Conservation (phyloP, 1,140 invertebrate genomes). For the Hyposmocoma kahamanoa region DNA sequence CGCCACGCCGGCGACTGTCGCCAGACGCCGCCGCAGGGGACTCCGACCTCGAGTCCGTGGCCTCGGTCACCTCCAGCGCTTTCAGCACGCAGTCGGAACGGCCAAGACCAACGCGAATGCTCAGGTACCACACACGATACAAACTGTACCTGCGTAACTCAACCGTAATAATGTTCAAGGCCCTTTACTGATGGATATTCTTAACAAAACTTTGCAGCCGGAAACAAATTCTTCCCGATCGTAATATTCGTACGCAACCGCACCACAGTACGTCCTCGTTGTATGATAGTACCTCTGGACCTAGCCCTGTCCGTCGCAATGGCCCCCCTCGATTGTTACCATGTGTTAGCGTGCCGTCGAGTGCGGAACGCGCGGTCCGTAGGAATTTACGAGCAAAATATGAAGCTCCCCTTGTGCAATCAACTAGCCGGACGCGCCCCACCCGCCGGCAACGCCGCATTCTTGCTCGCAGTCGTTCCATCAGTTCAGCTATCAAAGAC, state of each 20-base stretch:
- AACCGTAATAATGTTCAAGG: neutral
- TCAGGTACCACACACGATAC: constrained; percentile 35
- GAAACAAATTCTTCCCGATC: constrained; percentile 25
- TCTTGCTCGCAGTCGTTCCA: constrained; percentile 36
- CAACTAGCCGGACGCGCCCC: constrained; percentile 23
- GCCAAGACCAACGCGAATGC: constrained; percentile 79
- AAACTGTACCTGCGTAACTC: neutral
- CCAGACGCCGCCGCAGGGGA: constrained; percentile 85
- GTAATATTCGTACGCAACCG: no score
- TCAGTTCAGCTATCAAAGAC: constrained; percentile 26
- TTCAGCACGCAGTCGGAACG: constrained; percentile 94
- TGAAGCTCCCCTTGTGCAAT: no score
- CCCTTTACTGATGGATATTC: neutral
- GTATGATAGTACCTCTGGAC: constrained; percentile 33
- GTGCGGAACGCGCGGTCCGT: constrained; percentile 19
- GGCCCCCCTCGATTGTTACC: constrained; percentile 20
- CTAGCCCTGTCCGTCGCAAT: constrained; percentile 12
- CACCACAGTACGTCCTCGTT: constrained; percentile 34
- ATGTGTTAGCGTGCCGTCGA: constrained; percentile 14
- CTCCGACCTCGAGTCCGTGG: constrained; percentile 92
- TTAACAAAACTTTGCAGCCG: constrained; percentile 33
- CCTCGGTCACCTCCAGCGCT: constrained; percentile 90
- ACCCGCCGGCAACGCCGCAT: constrained; percentile 27
- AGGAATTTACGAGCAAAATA: no score
- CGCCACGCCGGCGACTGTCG: constrained; percentile 67